phyloP scores from a whole-genome alignment of 2,888 invertebrate species.

The Polydrusus tereticollis region DNA sequence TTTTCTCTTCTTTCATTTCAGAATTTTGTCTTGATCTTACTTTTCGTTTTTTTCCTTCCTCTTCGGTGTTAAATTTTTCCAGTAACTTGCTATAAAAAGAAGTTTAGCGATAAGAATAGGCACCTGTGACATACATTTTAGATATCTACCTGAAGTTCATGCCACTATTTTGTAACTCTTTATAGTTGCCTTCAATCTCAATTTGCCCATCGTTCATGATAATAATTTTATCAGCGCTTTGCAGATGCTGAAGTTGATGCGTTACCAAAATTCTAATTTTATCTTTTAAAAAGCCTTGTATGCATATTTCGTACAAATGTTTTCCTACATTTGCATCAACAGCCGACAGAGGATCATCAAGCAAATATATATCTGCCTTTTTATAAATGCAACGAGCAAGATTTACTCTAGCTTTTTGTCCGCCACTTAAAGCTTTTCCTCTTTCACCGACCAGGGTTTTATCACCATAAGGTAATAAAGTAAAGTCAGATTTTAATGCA shows the following conservation, averaged over 20 bases:
- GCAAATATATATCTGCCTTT: constrained; percentile 82
- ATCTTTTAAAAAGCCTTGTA: constrained; percentile 71
- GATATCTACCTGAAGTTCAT: constrained; percentile 63
- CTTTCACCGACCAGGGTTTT: constrained; percentile 84
- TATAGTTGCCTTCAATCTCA: constrained; percentile 67
- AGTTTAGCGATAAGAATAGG: neutral
- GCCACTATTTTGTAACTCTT: constrained; percentile 68
- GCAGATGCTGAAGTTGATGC: constrained; percentile 76
- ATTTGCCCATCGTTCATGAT: constrained; percentile 68
- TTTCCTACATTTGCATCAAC: constrained; percentile 84
- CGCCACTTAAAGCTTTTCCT: constrained; percentile 85
- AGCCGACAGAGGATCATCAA: constrained; percentile 87
- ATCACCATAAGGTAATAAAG: constrained; percentile 82
- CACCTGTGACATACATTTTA: no score
- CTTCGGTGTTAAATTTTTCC: constrained; percentile 60
- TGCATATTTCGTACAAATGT: constrained; percentile 80
- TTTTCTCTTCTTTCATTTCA: constrained; percentile 60
- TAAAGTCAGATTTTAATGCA: constrained; percentile 78
- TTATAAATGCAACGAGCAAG: constrained; percentile 83
- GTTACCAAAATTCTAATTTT: constrained; percentile 78
- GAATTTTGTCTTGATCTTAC: constrained; percentile 62
- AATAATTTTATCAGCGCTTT: constrained; percentile 63
- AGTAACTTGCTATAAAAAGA: constrained; percentile 63
- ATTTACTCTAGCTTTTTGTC: constrained; percentile 87
- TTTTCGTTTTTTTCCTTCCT: constrained; percentile 60